Evolutionary conservation across 92 coral and sea anemone genomes (phyloP).

Genomic region (Parazoanthus darwini): DNA sequence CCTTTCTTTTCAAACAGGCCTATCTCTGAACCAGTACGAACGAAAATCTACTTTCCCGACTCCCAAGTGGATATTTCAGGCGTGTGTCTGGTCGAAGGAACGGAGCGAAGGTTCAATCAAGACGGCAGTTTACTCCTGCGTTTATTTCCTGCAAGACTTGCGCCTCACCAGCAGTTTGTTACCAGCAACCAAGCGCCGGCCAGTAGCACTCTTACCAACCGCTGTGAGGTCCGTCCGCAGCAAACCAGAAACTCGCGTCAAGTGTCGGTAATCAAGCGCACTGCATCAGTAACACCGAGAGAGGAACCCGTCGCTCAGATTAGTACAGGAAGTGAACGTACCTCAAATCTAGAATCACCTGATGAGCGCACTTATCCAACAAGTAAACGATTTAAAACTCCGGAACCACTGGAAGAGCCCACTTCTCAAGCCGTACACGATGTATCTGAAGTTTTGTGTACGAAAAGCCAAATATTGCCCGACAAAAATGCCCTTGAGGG

Average conservation of each 20-base stretch:
- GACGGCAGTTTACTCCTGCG: slow-evolving; percentile 32
- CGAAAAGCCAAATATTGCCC: not conserved
- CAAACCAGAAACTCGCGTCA: not conserved
- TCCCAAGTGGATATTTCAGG: slow-evolving; percentile 20
- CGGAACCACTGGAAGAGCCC: not conserved
- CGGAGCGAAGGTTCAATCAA: not conserved
- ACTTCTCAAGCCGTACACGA: not conserved
- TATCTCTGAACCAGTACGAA: slow-evolving; percentile 14
- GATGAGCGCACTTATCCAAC: not conserved
- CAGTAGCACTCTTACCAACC: not conserved
- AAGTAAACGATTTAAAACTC: not conserved
- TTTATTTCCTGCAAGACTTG: slow-evolving; percentile 2
- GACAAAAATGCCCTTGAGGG: not conserved
- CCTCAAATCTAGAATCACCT: not conserved
- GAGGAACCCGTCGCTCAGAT: not conserved
- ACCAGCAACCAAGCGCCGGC: not conserved
- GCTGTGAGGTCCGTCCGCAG: not conserved
- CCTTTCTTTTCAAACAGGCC: not conserved
- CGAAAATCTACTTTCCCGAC: slow-evolving; percentile 36
- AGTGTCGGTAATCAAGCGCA: slow-evolving; percentile 22
- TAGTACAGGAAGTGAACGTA: not conserved
- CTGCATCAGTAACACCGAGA: not conserved
- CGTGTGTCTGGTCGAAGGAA: slow-evolving; percentile 5
- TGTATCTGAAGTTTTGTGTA: not conserved
- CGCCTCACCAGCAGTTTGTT: not conserved